Base-by-base conservation (phyloP, 37 sponge, comb jelly and placozoan species). In the Axinella damicornis region DNA sequence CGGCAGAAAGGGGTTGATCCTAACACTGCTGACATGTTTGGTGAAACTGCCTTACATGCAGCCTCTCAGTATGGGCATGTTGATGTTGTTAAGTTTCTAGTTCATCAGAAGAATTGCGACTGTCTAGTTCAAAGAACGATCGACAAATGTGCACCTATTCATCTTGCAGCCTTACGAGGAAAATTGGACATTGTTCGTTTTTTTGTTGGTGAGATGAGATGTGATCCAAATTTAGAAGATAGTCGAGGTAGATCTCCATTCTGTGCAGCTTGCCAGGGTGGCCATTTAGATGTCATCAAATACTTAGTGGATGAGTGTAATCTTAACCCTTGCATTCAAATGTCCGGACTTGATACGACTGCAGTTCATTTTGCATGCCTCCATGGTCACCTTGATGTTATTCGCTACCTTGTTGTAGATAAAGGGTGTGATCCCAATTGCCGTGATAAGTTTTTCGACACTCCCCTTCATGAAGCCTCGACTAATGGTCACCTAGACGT, bases 401-500 rank as follows among this genome's bases (percentile, higher is more conserved):
- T 46, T 46, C 9, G 46, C 46, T 46, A 46, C 46, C 46, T 46
- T 46, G 46, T 46, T 46, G 6, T 46, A 46, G 9, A 46, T 12
- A 46, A 46, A 46, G 9, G 73, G 30, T 58, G 79, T 34, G 0
- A 56, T 0, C 60, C 61, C 34, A 62, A 30, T 21, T 22, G 28
- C 32, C 6, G 34, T 4, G 87, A 86, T 67, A 71, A 81, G 25
- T 59, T 77, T 31, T 85, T 85, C 9, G 38, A 75, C 34, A 88
- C 83, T 12, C 83, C 92, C 6, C 64, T 91, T 31, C 87, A 86
- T 80, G 67, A 68, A 31, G 92, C 92, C 27, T 75, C 84, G 32
- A 19, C 68, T 28, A 66, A 77, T 33, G 83, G 87, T 0, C 83
- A 91, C 66, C 37, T 76, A 46, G 76, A 84, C 36, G 87, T 72